Conservation (phyloP, 2,113 vertebrate genomes). For the Pampusana beccarii region DNA sequence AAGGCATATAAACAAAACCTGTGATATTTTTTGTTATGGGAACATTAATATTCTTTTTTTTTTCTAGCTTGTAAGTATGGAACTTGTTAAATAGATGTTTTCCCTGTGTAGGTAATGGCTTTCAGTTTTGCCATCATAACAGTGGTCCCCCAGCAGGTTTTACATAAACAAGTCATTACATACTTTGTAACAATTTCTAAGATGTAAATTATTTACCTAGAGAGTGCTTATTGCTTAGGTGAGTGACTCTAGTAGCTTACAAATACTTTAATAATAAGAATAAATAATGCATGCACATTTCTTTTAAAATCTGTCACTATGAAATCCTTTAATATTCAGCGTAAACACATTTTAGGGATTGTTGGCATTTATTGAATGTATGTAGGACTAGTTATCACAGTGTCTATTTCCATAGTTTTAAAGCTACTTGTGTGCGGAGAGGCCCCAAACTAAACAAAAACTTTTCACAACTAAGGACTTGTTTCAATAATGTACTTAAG, state of each 20-base stretch:
- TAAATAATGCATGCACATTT: conserved; percentile 25
- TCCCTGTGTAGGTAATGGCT: neutral
- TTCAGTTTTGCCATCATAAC: neutral
- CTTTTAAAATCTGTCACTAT: neutral
- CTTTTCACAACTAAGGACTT: neutral
- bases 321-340: conserved; percentile 1
- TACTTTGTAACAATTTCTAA: conserved; percentile 23
- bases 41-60: neutral
- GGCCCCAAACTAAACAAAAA: neutral
- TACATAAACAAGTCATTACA: neutral
- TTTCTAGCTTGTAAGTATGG: neutral
- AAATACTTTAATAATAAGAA: conserved; percentile 25
- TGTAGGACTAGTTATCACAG: neutral
- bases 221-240: neutral
- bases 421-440: neutral
- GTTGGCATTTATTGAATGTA: neutral
- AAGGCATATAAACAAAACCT: neutral
- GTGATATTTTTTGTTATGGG: neutral
- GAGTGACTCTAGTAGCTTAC: neutral
- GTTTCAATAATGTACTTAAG: neutral
- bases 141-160: neutral
- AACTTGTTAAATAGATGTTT: neutral
- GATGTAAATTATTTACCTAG: conserved; percentile 40
- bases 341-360: neutral
- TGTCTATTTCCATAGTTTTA: neutral